A percentile compares a stretch with the other conserved stretches of the same genome.
These are phyloP conservation scores for Brotula barbata DNA, from an alignment of 2,797 vertebrate genomes.

Conservation along the genomic window DNA sequence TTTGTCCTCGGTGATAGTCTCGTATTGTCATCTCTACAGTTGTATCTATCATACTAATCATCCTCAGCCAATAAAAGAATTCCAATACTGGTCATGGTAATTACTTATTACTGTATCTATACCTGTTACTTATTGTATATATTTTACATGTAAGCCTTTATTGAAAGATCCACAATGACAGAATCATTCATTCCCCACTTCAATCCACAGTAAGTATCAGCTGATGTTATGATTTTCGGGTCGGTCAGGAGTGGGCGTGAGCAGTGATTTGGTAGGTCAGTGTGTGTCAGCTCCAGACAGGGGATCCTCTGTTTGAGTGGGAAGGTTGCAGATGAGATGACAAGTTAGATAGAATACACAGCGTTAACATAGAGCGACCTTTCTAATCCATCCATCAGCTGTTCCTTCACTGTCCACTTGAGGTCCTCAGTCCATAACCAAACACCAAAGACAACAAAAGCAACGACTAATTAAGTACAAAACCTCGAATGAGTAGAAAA, in stretches of 20 bases:
- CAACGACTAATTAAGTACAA: neutral
- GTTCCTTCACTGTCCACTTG: conserved; percentile 56
- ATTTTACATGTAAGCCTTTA: neutral
- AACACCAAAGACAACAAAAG: neutral
- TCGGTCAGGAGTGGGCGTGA: conserved; percentile 10
- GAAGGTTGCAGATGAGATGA: conserved; percentile 13
- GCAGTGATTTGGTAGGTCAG: conserved; percentile 21
- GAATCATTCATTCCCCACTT: neutral
- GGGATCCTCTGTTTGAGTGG: neutral
- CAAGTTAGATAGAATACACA: conserved; percentile 1
- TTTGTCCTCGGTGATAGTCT: no score
- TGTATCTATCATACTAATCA: no score
- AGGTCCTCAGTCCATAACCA: conserved; percentile 55
- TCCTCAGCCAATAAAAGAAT: no score
- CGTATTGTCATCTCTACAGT: no score
- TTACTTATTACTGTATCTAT: no score
- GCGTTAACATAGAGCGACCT: neutral
- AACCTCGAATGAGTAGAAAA: neutral
- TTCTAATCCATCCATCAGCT: no score
- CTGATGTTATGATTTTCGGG: conserved; percentile 21
- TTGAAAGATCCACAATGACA: conserved; percentile 6
- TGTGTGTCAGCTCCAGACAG: conserved; percentile 5
- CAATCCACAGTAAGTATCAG: conserved; percentile 4
- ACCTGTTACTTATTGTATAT: no score
- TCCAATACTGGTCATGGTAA: no score